A percentile compares a stretch with the other conserved stretches of the same genome.
phyloP scores from a whole-genome alignment of 2,888 invertebrate genomes.

The Chrysopilus asiliformis region DNA sequence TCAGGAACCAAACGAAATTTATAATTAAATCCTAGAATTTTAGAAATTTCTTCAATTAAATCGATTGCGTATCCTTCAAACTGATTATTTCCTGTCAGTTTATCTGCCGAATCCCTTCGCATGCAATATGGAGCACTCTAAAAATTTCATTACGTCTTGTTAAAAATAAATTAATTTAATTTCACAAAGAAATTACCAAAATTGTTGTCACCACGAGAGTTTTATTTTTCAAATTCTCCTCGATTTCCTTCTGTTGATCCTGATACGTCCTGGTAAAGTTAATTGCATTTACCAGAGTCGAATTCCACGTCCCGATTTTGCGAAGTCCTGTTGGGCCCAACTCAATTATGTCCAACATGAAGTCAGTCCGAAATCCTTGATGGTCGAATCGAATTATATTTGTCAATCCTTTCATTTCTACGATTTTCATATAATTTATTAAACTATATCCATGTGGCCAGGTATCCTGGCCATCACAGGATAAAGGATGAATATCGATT shows the following conservation, averaged over 20 bases:
- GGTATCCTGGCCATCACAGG: constrained; percentile 76
- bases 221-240: constrained; percentile 81
- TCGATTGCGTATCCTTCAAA: constrained; percentile 94
- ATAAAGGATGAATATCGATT: constrained; percentile 75
- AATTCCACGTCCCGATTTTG: constrained; percentile 81
- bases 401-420: constrained; percentile 85
- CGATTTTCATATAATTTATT: constrained; percentile 94
- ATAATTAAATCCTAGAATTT: constrained; percentile 75
- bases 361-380: constrained; percentile 84
- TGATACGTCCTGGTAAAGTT: constrained; percentile 77
- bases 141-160: constrained; percentile 6
- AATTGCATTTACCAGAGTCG: constrained; percentile 57
- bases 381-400: constrained; percentile 89
- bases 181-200: constrained; percentile 49
- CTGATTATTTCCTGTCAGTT: constrained; percentile 76
- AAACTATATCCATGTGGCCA: constrained; percentile 92
- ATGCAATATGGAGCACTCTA: constrained; percentile 95
- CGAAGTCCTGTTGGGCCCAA: constrained; percentile 69
- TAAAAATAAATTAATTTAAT: neutral
- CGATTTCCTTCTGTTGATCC: constrained; percentile 76
- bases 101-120: constrained; percentile 75
- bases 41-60: constrained; percentile 82
- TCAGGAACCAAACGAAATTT: constrained; percentile 75
- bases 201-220: constrained; percentile 84
- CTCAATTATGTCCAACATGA: constrained; percentile 84